Percentiles rank a stretch among this genome's conserved stretches.
Conservation (phyloP, 2,888 invertebrate genomes). For the Molorchus minor region DNA sequence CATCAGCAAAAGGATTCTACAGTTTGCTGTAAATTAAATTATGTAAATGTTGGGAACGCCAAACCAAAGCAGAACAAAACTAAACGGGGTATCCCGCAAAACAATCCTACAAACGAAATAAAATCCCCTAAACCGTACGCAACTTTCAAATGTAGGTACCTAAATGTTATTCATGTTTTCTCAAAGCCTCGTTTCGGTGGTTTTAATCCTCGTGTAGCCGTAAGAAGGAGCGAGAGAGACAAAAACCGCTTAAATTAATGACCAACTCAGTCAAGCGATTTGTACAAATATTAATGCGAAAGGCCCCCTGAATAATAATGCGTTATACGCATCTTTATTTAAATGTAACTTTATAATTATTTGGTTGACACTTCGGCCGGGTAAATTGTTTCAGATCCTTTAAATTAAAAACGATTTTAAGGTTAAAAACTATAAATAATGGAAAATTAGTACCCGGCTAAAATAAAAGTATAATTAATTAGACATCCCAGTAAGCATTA, state of each 20-base stretch:
- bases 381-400: slow-evolving; percentile 13
- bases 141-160: slow-evolving; percentile 32
- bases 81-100: slow-evolving; percentile 24
- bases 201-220: slow-evolving; percentile 33
- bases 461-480: too few species aligned
- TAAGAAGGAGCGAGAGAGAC: slow-evolving; percentile 2
- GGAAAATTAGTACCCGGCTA: too few species aligned
- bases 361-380: neutral
- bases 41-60: slow-evolving; percentile 20
- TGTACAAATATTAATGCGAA: slow-evolving; percentile 14
- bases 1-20: slow-evolving; percentile 15
- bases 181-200: slow-evolving; percentile 35
- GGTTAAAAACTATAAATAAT: too few species aligned
- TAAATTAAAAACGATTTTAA: too few species aligned
- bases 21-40: slow-evolving; percentile 23
- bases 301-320: slow-evolving; percentile 7
- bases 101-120: slow-evolving; percentile 26
- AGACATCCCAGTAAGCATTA: too few species aligned
- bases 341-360: slow-evolving; percentile 14
- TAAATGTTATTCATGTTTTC: slow-evolving; percentile 42
- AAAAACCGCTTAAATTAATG: slow-evolving; percentile 31
- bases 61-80: slow-evolving; percentile 23
- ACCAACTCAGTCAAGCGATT: slow-evolving; percentile 27
- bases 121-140: slow-evolving; percentile 27
- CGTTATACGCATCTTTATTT: slow-evolving; percentile 11